phyloP scores from a whole-genome alignment of 2,888 invertebrate genomes.

The Laspeyria flexula region DNA sequence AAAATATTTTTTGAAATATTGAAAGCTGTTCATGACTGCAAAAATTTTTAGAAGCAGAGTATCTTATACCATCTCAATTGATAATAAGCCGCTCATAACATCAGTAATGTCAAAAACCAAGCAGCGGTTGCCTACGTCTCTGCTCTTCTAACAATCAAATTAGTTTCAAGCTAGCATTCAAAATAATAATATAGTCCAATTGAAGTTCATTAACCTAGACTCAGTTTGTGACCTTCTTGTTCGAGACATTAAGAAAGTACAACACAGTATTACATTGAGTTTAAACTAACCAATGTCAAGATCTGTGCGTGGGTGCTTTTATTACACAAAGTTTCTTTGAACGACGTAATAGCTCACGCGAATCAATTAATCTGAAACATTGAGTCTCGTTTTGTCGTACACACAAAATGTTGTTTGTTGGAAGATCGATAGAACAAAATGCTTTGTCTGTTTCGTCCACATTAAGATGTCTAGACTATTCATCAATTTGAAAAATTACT shows the following conservation, averaged over 20 bases:
- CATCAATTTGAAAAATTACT: slow-evolving; percentile 21
- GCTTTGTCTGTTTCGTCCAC: slow-evolving; percentile 38
- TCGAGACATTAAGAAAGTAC: too few species aligned
- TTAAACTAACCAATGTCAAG: slow-evolving; percentile 58
- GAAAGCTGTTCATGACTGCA: too few species aligned
- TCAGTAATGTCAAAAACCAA: too few species aligned
- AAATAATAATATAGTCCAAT: background rate
- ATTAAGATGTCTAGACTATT: slow-evolving; percentile 38
- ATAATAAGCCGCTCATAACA: too few species aligned
- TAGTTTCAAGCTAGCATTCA: too few species aligned
- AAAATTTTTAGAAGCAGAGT: too few species aligned
- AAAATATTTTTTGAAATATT: too few species aligned
- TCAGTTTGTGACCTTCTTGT: slow-evolving; percentile 11
- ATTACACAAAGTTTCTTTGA: slow-evolving; percentile 56
- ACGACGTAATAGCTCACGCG: slow-evolving; percentile 53
- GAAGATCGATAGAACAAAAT: slow-evolving; percentile 47
- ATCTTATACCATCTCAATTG: too few species aligned
- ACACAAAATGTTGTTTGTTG: slow-evolving; percentile 49
- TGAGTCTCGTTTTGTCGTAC: slow-evolving; percentile 58
- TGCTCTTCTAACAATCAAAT: too few species aligned
- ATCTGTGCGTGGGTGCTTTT: slow-evolving; percentile 62
- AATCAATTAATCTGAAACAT: slow-evolving; percentile 69
- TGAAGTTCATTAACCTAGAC: slow-evolving; percentile 10
- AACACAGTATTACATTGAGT: slow-evolving; percentile 15
- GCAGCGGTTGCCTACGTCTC: too few species aligned